Evolutionary conservation across 2,113 vertebrate genomes (phyloP).

Genomic region (Oostethus manadensis): DNA sequence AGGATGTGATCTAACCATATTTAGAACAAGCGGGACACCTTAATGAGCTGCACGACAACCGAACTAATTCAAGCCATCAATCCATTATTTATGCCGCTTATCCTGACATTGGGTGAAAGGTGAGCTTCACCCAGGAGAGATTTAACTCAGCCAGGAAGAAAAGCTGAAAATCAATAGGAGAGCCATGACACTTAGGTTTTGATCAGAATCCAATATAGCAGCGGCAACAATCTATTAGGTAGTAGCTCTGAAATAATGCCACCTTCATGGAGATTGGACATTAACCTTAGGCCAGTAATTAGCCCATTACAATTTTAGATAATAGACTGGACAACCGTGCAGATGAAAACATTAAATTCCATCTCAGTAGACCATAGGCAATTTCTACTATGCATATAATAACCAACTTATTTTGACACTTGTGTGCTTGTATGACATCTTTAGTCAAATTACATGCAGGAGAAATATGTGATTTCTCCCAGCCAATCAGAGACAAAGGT

Average conservation of each 20-base stretch:
- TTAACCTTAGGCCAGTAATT: no score
- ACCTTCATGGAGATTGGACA: no score
- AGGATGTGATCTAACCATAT: constrained; percentile 21
- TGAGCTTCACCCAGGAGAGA: not conserved
- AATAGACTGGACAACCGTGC: no score
- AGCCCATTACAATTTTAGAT: no score
- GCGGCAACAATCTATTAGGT: not conserved
- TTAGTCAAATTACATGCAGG: no score
- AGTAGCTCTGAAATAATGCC: not conserved
- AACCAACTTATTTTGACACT: no score
- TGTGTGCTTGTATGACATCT: no score
- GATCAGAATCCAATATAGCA: not conserved
- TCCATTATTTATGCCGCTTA: constrained; percentile 6
- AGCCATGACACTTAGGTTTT: not conserved
- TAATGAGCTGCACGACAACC: constrained; percentile 24
- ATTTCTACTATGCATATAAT: no score
- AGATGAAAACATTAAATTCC: no score
- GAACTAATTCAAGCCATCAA: constrained; percentile 8
- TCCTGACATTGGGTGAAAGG: not conserved
- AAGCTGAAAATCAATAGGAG: not conserved
- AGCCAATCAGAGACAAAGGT: no score
- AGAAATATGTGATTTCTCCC: no score
- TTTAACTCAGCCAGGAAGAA: not conserved
- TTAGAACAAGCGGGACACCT: constrained; percentile 37
- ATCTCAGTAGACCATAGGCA: no score